phyloP scores from a whole-genome alignment of 1,140 invertebrate genomes.

The Globodera rostochiensis region DNA sequence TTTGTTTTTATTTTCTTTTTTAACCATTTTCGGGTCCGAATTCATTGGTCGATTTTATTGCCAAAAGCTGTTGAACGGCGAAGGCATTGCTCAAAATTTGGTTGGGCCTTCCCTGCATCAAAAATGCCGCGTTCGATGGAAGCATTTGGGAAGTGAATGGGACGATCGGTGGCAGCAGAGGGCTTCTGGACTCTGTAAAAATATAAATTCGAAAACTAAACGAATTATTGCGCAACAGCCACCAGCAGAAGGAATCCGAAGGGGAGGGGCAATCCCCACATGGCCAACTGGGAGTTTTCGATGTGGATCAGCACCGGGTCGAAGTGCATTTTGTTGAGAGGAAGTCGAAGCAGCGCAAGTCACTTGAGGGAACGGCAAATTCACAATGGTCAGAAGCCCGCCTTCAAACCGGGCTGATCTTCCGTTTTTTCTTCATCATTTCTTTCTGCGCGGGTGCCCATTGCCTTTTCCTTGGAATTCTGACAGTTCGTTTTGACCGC shows the following conservation, averaged over 20 bases:
- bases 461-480: not conserved
- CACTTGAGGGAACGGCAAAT: not conserved
- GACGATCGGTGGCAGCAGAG: not conserved
- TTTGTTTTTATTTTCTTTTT: not conserved
- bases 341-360: not conserved
- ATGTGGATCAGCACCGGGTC: not conserved
- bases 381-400: no score
- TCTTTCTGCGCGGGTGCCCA: no score
- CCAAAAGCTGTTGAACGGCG: not conserved
- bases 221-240: not conserved
- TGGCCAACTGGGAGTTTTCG: not conserved
- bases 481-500: not conserved
- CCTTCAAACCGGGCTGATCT: not conserved
- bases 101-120: not conserved
- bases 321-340: not conserved
- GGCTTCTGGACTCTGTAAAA: not conserved
- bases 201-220: not conserved
- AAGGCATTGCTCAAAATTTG: constrained; percentile 3
- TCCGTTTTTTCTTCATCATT: not conserved
- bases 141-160: not conserved
- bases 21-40: not conserved
- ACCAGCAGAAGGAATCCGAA: not conserved
- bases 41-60: not conserved
- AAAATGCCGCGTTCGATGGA: not conserved
- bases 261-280: not conserved